A percentile compares a stretch with the other conserved stretches of the same genome.
Conservation (phyloP, 2,888 invertebrate species). For the Eupithecia subfuscata region DNA sequence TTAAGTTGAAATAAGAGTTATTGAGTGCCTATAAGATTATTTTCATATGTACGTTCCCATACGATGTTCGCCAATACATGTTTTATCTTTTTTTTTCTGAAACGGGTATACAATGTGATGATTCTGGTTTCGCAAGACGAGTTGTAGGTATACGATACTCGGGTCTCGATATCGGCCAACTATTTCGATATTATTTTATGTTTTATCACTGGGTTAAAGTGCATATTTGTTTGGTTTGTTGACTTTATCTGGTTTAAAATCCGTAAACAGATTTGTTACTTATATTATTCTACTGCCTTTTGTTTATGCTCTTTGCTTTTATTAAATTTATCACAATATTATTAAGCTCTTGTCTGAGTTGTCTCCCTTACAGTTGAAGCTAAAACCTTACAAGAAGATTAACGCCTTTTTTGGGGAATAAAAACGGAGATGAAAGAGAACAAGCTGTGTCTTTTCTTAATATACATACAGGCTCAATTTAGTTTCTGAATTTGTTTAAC, state of each 20-base stretch:
- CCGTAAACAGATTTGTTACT: neutral
- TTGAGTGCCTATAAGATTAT: conserved; percentile 57
- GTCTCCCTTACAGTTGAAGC: neutral
- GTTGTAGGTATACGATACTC: conserved; percentile 69
- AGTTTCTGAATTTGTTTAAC: neutral
- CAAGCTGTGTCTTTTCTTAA: neutral
- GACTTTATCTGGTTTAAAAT: neutral
- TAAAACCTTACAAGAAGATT: no score
- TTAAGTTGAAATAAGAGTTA: conserved; percentile 57
- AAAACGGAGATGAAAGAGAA: no score
- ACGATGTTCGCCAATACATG: conserved; percentile 65
- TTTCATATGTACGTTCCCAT: conserved; percentile 72
- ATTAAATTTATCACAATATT: neutral
- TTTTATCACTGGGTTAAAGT: conserved; percentile 30
- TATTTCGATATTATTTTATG: conserved; percentile 31
- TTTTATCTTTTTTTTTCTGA: conserved; percentile 67
- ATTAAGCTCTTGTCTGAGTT: neutral
- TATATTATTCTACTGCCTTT: neutral
- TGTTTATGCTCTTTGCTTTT: neutral
- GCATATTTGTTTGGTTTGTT: conserved; percentile 22
- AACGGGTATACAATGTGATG: conserved; percentile 79
- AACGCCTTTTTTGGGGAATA: no score
- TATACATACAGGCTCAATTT: neutral
- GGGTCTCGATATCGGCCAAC: conserved; percentile 56
- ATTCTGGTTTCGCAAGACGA: conserved; percentile 82